phyloP scores from a whole-genome alignment of 2,888 invertebrate genomes.

The Ashinkailepas kermadecensis region DNA sequence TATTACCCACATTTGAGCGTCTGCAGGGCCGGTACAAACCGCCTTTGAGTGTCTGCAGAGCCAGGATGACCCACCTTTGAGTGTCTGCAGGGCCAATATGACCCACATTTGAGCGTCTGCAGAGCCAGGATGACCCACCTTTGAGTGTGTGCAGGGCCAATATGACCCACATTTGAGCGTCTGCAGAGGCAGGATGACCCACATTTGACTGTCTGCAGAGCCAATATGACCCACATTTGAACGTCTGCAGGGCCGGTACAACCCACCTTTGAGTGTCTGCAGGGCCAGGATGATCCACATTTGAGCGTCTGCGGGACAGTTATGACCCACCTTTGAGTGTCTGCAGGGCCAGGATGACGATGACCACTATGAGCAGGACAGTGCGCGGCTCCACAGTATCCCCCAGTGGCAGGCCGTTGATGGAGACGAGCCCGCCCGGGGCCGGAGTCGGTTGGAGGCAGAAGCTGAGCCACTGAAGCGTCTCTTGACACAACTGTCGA shows the following conservation, averaged over 20 bases:
- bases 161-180: no score
- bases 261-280: not conserved
- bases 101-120: no score
- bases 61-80: not conserved
- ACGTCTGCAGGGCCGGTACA: no score
- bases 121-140: not conserved
- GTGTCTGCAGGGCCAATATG: not conserved
- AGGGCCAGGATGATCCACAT: no score
- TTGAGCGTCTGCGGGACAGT: no score
- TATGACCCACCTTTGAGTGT: not conserved
- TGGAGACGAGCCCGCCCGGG: not conserved
- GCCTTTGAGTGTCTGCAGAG: no score
- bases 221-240: no score
- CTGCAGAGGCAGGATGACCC: no score
- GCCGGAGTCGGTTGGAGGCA: not conserved
- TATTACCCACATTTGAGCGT: not conserved
- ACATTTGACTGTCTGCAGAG: no score
- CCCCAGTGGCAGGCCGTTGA: conserved; percentile 3
- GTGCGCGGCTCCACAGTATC: not conserved
- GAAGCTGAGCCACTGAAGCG: conserved; percentile 19
- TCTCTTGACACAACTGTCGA: conserved; percentile 1
- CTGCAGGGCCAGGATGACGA: conserved; percentile 4
- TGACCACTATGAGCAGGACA: conserved; percentile 1
- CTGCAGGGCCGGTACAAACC: no score
- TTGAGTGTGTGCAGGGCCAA: no score